Evolutionary conservation across 1,140 invertebrate species (phyloP).

Genomic region (Lasioglossum albipes): DNA sequence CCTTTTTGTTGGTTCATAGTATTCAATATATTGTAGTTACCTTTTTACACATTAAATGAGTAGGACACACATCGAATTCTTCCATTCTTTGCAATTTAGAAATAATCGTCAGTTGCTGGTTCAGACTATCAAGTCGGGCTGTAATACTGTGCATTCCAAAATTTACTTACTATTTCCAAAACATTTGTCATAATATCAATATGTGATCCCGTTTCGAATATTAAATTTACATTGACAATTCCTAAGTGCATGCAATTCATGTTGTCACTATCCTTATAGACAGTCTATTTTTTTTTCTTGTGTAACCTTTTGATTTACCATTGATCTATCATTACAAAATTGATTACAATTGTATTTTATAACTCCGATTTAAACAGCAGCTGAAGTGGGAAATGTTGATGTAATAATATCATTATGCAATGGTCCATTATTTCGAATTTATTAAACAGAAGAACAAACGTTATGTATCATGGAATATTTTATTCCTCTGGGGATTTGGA

Average conservation of each 20-base stretch:
- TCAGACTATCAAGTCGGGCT: slow-evolving; percentile 52
- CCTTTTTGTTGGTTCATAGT: not conserved
- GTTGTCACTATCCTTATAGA: not conserved
- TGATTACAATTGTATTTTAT: slow-evolving; percentile 17
- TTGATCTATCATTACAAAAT: slow-evolving; percentile 7
- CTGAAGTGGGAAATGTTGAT: not conserved
- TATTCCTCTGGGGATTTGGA: slow-evolving; percentile 37
- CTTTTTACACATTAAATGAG: slow-evolving; percentile 5
- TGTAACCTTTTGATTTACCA: slow-evolving; percentile 9
- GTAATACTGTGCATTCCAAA: slow-evolving; percentile 51
- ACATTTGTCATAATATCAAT: slow-evolving; percentile 32
- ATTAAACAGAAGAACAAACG: not conserved
- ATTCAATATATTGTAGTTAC: not conserved
- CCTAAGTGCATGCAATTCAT: slow-evolving; percentile 9
- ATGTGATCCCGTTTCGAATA: not conserved
- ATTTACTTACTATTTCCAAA: slow-evolving; percentile 3
- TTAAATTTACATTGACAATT: slow-evolving; percentile 17
- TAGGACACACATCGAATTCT: not conserved
- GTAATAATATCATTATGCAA: not conserved
- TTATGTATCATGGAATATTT: slow-evolving; percentile 45
- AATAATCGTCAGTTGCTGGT: slow-evolving; percentile 53
- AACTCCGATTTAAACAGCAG: not conserved
- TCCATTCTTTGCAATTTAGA: slow-evolving; percentile 59
- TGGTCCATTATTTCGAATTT: slow-evolving; percentile 3
- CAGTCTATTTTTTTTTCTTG: slow-evolving; percentile 22